Conservation (phyloP, 1,140 invertebrate genomes). For the Drosophila littoralis region DNA sequence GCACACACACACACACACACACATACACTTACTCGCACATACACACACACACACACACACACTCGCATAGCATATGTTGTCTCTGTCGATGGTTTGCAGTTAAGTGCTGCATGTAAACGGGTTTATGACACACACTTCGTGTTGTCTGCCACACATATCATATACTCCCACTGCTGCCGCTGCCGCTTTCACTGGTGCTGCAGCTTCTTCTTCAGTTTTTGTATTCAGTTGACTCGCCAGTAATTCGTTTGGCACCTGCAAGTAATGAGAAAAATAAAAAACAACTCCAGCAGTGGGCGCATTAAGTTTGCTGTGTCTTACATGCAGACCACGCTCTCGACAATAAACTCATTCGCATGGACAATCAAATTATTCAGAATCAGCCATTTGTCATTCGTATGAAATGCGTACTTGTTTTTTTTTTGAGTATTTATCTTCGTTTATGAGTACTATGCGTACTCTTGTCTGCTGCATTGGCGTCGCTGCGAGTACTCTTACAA, state of each 20-base stretch:
- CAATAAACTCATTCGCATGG: constrained; percentile 10
- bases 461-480: too few relatives aligned
- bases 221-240: constrained; percentile 23
- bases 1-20: constrained; percentile 14
- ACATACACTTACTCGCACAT: background rate
- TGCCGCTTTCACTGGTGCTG: background rate
- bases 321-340: background rate
- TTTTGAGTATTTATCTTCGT: too few relatives aligned
- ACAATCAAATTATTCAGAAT: constrained; percentile 1
- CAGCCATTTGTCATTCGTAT: background rate
- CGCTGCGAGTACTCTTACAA: too few relatives aligned
- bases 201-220: background rate
- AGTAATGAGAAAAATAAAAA: constrained; percentile 31
- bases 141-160: constrained; percentile 14
- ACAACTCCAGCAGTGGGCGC: background rate
- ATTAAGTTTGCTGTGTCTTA: constrained; percentile 6
- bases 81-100: constrained; percentile 41
- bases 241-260: constrained; percentile 43
- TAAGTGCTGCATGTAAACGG: constrained; percentile 54
- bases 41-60: background rate
- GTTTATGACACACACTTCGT: constrained; percentile 42
- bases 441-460: too few relatives aligned
- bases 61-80: constrained; percentile 20
- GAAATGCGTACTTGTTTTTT: background rate
- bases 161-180: background rate